Evolutionary conservation across 2,797 vertebrate genomes (phyloP).

Genomic region (Tadarida brasiliensis): DNA sequence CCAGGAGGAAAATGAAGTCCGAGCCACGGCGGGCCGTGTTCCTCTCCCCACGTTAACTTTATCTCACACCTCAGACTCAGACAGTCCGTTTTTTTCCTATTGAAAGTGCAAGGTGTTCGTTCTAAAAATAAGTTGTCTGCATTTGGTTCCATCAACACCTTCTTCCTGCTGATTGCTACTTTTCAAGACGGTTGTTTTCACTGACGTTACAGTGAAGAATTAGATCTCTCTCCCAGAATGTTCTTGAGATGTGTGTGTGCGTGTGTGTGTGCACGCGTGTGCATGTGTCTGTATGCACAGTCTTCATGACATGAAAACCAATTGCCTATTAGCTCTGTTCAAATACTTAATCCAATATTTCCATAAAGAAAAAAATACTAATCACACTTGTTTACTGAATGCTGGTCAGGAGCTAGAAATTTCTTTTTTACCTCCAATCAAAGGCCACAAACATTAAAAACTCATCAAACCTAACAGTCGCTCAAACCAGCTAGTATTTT

Average conservation of each 20-base stretch:
- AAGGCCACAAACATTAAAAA: background rate
- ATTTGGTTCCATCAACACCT: slow-evolving; percentile 29
- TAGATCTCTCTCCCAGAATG: background rate
- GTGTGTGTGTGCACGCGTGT: too few species aligned
- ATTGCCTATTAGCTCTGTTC: background rate
- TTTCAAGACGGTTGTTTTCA: background rate
- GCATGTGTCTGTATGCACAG: background rate
- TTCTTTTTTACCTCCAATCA: background rate
- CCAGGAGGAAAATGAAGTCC: slow-evolving; percentile 53
- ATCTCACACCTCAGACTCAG: slow-evolving; percentile 18
- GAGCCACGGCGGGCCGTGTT: background rate
- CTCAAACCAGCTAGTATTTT: background rate
- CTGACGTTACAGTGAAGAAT: background rate
- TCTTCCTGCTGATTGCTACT: slow-evolving; percentile 16
- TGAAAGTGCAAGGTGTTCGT: slow-evolving; percentile 52
- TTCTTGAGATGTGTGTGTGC: background rate
- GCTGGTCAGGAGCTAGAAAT: background rate
- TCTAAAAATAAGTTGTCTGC: slow-evolving; percentile 65
- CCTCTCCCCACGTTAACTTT: background rate
- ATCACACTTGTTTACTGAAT: background rate
- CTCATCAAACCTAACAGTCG: background rate
- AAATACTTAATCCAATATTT: background rate
- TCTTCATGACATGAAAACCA: background rate
- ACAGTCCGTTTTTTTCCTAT: background rate
- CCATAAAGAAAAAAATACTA: background rate